Evolutionary conservation across 2,888 invertebrate species (phyloP), one percentile per base, ranked within the genome.

Genomic region (Blera fallax): DNA sequence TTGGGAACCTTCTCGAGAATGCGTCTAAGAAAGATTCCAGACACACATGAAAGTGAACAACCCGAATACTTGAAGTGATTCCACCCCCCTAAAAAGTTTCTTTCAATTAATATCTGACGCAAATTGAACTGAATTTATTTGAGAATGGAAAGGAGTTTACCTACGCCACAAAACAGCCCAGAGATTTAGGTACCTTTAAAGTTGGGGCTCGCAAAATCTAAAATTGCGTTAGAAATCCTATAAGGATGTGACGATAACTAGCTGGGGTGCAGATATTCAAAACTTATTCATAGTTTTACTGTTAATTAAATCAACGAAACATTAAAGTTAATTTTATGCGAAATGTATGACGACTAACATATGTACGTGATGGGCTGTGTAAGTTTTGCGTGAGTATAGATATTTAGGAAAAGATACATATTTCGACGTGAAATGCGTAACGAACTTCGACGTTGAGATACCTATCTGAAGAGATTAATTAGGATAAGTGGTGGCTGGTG

Each of bases 21-120:
- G 14, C 14, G 14, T n/a, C 11, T 7, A 14, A 16, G n/a, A 24
- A 14, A 58, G 52, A 21, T 37, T 11, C 14, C 50, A 48, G 7
- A n/a, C 10, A 29, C 3, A 54, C 11, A 40, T n/a, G 21, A 24
- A 64, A 50, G 32, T 64, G 54, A 64, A 64, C 29, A 64, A 74
- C 64, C 64, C 27, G 34, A 65, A 24, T 21, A 18, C 14, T 64
- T 27, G 4, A 16, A 37, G 45, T 32, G 43, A 74, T 56, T 45
- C n/a, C 24, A 34, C 11, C 29, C 5, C 11, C 29, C 5, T 6
- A 24, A 60, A 77, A 60, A 69, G 69, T 77, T 77, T 62, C 18
- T 62, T 54, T 78, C 70, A 70, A 78, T 78, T 78, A 78, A 70
- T 65, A 50, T 50, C 34, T 50, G 50, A 50, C 37, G 27, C 29